Conservation (phyloP, 2,113 vertebrate species). For the Sphyrna mokarran region DNA sequence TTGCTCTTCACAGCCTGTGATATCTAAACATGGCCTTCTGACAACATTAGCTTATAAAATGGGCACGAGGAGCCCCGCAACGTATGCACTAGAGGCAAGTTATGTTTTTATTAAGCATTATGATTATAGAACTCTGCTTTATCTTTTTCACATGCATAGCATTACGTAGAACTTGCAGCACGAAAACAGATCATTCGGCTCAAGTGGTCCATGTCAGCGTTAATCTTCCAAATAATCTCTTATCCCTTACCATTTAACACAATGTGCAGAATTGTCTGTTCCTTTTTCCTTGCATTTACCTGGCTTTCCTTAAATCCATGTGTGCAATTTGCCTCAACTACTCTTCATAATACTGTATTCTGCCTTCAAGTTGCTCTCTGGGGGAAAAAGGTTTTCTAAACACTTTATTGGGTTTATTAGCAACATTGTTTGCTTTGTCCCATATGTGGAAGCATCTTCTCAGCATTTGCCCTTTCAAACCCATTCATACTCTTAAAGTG, state of each 20-base stretch:
- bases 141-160: neutral
- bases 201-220: neutral
- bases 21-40: conserved; percentile 84
- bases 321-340: neutral
- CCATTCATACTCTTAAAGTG: neutral
- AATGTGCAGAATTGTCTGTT: neutral
- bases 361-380: too few species aligned
- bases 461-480: too few species aligned
- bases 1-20: conserved; percentile 59
- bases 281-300: neutral
- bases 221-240: neutral
- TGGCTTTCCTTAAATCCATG: neutral
- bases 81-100: conserved; percentile 83
- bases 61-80: conserved; percentile 68
- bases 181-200: neutral
- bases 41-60: conserved; percentile 90
- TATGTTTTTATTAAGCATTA: neutral
- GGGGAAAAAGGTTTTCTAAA: neutral
- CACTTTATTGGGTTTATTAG: neutral
- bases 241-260: neutral
- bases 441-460: too few species aligned
- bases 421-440: neutral
- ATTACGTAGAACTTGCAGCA: neutral
- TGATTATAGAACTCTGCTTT: neutral
- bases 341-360: too few species aligned